Percentiles rank a stretch among this genome's conserved stretches.
These are phyloP conservation scores for Nowickia ferox DNA, from an alignment of 2,888 invertebrate species.

Conservation along the genomic window DNA sequence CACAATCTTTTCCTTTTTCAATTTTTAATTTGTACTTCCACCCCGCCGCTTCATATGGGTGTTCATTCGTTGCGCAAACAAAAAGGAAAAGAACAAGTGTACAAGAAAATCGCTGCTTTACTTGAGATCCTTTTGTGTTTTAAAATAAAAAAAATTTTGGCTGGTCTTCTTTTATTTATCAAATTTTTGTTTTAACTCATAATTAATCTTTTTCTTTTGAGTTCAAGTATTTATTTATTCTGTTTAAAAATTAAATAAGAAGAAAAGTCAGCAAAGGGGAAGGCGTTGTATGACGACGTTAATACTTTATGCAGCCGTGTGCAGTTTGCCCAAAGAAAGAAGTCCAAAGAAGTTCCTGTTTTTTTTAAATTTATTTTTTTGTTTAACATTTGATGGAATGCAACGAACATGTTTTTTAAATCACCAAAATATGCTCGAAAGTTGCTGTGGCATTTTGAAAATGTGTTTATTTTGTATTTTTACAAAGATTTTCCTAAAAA, in stretches of 20 bases:
- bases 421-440: slow-evolving; percentile 60
- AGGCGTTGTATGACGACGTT: not conserved
- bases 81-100: slow-evolving; percentile 5
- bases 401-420: slow-evolving; percentile 67
- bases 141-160: slow-evolving; percentile 10
- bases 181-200: slow-evolving; percentile 50
- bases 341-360: not conserved
- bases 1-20: not conserved
- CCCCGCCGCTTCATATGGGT: slow-evolving; percentile 3
- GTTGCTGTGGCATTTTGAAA: slow-evolving; percentile 51
- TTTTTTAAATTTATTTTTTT: not conserved
- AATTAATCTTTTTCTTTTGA: slow-evolving; percentile 64
- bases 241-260: slow-evolving; percentile 43
- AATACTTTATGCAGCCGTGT: slow-evolving; percentile 2
- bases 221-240: slow-evolving; percentile 29
- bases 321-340: not conserved
- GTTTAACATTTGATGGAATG: slow-evolving; percentile 65
- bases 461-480: slow-evolving; percentile 44
- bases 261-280: not conserved
- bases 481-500: slow-evolving; percentile 12
- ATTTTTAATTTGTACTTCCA: not conserved
- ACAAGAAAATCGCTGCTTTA: slow-evolving; percentile 3
- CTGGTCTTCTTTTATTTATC: slow-evolving; percentile 1
- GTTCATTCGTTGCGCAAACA: not conserved
- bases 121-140: slow-evolving; percentile 16